Conservation (phyloP, 2,888 invertebrate species). For the Ennomos erosarius region DNA sequence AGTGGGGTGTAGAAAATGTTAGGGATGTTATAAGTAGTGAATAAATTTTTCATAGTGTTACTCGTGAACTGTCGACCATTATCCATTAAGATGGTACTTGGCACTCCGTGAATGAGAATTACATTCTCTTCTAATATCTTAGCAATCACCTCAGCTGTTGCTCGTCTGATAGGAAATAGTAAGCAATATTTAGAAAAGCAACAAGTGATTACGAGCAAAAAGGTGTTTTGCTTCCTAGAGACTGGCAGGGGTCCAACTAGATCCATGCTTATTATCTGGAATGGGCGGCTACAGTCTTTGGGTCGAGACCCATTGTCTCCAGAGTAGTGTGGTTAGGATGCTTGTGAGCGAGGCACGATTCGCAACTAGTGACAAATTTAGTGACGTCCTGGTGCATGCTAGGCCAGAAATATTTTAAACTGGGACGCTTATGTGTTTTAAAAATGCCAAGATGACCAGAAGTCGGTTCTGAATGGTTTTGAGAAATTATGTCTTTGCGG, state of each 20-base stretch:
- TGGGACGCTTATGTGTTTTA: constrained; percentile 37
- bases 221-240: neutral
- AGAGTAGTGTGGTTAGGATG: constrained; percentile 1
- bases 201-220: neutral
- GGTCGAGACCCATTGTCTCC: neutral
- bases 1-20: constrained; percentile 5
- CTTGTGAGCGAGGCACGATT: constrained; percentile 6
- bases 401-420: constrained; percentile 13
- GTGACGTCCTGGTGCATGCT: constrained; percentile 5
- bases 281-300: neutral
- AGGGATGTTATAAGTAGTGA: constrained; percentile 2
- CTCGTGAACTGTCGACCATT: neutral
- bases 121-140: constrained; percentile 1
- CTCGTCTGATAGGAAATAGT: neutral
- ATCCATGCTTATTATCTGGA: constrained; percentile 3
- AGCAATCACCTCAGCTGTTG: no score
- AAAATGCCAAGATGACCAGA: constrained; percentile 35
- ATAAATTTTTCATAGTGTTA: neutral
- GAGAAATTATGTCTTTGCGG: neutral
- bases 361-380: constrained; percentile 7
- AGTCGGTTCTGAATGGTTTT: constrained; percentile 7
- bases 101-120: constrained; percentile 7
- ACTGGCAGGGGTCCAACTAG: constrained; percentile 1
- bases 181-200: neutral
- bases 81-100: constrained; percentile 1